Conservation (phyloP, 2,113 vertebrate genomes). For the Muscicapa adusta region DNA sequence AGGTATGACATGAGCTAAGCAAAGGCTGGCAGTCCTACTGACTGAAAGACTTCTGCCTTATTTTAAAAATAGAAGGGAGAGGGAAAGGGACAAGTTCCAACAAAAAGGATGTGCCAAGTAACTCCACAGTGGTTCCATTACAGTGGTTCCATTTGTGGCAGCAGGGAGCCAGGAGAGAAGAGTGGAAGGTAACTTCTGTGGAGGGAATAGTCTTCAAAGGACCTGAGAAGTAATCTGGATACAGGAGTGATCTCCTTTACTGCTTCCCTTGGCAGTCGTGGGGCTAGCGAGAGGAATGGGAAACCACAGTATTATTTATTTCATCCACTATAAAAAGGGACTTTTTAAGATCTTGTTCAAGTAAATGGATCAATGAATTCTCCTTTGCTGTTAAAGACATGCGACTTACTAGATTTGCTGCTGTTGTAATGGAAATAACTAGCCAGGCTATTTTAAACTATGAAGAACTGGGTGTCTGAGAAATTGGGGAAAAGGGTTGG, state of each 20-base stretch:
- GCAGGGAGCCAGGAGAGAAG: not conserved
- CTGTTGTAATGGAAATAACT: not conserved
- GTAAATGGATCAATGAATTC: not conserved
- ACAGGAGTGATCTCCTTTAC: not conserved
- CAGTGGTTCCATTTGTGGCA: not conserved
- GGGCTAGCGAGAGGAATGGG: not conserved
- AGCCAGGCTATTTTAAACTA: not conserved
- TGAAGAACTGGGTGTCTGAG: not conserved
- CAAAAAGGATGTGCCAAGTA: not conserved
- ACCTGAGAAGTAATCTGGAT: not conserved
- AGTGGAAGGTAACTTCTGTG: not conserved
- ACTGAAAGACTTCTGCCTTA: not conserved
- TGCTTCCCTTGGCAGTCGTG: not conserved
- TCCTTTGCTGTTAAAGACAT: not conserved
- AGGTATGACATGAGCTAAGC: not conserved
- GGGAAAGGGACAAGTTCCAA: not conserved
- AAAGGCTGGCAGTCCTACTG: not conserved
- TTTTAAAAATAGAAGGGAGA: not conserved
- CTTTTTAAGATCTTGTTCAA: not conserved
- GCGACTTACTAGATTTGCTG: not conserved
- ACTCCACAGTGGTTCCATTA: not conserved
- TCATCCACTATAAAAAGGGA: not conserved
- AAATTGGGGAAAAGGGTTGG: not conserved
- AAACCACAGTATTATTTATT: not conserved
- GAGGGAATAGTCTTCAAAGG: not conserved